Evolutionary conservation across 2,888 invertebrate genomes (phyloP), one percentile per base, ranked within the genome.

Genomic region (Drosophila nigricruria): DNA sequence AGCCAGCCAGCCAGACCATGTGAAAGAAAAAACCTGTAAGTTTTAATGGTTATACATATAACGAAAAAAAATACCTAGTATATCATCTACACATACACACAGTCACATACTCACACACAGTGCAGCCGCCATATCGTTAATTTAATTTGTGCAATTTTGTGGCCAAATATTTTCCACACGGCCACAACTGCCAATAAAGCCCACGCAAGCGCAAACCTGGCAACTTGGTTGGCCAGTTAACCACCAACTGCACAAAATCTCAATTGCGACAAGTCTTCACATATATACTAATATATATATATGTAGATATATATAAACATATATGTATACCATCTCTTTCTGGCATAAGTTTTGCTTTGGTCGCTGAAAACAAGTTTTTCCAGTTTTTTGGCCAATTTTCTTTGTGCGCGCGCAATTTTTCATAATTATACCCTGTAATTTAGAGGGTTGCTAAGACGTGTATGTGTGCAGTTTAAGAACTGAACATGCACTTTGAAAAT

Each of bases 141-240:
- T 89, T 89, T 84, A 84, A 89, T 89, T 89, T 84, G 84, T 79
- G 84, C 84, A 89, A 89, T 84, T 84, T 89, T 78, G 70, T 68
- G 71, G 89, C 82, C 85, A 89, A 89, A 87, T 88, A 89, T 89
- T 85, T 85, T 87, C 89, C 84, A 77, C 88, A 85, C 88, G 84
- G 88, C 88, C 89, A 84, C 89, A 87, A 89, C 88, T 88, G 88
- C 89, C 84, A 85, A 85, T 89, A 85, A 84, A 88, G 88, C 88
- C 88, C 88, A 89, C 84, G 82, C 88, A 89, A 73, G 70, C 77
- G 67, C 67, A 60, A 70, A 61, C 58, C 70, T 64, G 61, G 40
- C 73, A 63, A 73, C 86, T 82, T 85, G 88, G 88, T 82, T 82
- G 82, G 87, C 61, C 70, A 77, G 79, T 61, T 66, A 81, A 62